These are phyloP conservation scores for Proctacanthus coquilletti DNA, from an alignment of 1,140 invertebrate genomes.

Conservation along the genomic window DNA sequence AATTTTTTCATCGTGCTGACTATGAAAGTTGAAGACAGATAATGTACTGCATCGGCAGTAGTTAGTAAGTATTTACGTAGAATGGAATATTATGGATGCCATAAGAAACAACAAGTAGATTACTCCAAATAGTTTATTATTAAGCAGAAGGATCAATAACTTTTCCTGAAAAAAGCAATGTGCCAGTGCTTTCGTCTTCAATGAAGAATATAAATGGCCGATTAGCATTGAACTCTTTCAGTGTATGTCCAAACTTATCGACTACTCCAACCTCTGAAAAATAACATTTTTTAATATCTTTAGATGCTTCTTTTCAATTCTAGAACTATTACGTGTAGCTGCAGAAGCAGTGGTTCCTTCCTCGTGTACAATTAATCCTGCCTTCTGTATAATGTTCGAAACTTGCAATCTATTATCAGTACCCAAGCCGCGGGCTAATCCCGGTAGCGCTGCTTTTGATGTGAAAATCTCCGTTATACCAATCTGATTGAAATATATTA, in stretches of 20 bases:
- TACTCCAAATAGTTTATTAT: no score
- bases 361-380: conserved; percentile 72
- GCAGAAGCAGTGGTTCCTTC: conserved; percentile 61
- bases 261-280: conserved; percentile 45
- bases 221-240: conserved; percentile 43
- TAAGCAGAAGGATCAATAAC: conserved; percentile 53
- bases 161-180: conserved; percentile 56
- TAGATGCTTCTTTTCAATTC: no score
- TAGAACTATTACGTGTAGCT: conserved; percentile 37
- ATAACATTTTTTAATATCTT: conserved; percentile 3
- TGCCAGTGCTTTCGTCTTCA: conserved; percentile 51
- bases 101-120: no score
- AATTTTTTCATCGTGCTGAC: no score
- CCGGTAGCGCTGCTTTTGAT: conserved; percentile 45
- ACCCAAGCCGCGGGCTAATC: conserved; percentile 38
- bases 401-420: conserved; percentile 38
- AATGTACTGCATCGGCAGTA: no score
- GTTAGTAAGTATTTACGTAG: no score
- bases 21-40: no score
- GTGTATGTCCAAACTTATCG: conserved; percentile 47
- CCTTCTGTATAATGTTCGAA: conserved; percentile 61
- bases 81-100: no score
- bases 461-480: conserved; percentile 55
- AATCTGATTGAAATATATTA: no score
- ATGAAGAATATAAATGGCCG: conserved; percentile 70